A percentile compares a stretch with the other conserved stretches of the same genome.
These are phyloP conservation scores for Xestia xanthographa DNA, from an alignment of 2,888 invertebrate species.

Conservation along the genomic window DNA sequence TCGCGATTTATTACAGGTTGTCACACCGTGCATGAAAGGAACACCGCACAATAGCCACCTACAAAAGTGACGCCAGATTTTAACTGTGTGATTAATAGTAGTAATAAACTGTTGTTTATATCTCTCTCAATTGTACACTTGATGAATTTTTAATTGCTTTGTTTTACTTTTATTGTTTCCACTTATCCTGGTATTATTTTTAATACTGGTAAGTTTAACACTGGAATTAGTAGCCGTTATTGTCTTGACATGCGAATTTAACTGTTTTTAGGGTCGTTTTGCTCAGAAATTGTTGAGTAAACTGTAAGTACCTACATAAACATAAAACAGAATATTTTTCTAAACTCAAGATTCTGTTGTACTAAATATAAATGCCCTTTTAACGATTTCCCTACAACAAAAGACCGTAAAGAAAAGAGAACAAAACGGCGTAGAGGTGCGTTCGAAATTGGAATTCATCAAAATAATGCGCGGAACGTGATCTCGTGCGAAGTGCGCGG, in stretches of 20 bases:
- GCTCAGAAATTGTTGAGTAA: slow-evolving; percentile 10
- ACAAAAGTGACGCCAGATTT: slow-evolving; percentile 66
- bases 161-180: slow-evolving; percentile 61
- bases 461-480: slow-evolving; percentile 88
- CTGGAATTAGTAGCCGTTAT: slow-evolving; percentile 14
- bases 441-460: slow-evolving; percentile 82
- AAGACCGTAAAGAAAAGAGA: slow-evolving; percentile 66
- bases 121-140: slow-evolving; percentile 62
- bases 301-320: slow-evolving; percentile 9
- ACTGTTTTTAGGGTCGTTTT: slow-evolving; percentile 16
- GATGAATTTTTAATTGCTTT: slow-evolving; percentile 68
- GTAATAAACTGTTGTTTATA: slow-evolving; percentile 67
- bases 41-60: slow-evolving; percentile 69
- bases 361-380: slow-evolving; percentile 53
- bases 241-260: slow-evolving; percentile 1
- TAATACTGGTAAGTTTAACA: slow-evolving; percentile 4
- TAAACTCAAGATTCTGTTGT: slow-evolving; percentile 21
- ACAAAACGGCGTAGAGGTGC: slow-evolving; percentile 70
- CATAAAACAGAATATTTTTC: slow-evolving; percentile 11
- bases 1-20: slow-evolving; percentile 67
- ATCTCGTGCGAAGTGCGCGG: slow-evolving; percentile 80
- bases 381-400: slow-evolving; percentile 63
- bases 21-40: slow-evolving; percentile 65
- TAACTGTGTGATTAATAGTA: slow-evolving; percentile 67
- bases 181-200: slow-evolving; percentile 49